Percentiles rank a stretch among this genome's conserved stretches.
phyloP scores from a whole-genome alignment of 2,888 invertebrate species.

The Chrysolina haemoptera region DNA sequence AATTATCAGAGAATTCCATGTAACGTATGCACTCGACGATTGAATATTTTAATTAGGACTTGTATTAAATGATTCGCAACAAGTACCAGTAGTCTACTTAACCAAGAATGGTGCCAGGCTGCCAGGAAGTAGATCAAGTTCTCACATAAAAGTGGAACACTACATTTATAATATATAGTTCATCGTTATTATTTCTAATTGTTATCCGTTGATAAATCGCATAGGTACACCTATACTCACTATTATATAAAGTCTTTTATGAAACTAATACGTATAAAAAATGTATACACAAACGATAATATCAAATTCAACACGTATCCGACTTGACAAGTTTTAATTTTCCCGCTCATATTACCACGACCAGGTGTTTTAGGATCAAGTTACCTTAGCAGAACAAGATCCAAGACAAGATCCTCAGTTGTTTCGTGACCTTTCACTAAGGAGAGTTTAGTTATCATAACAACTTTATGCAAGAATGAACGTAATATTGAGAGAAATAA shows the following conservation, averaged over 20 bases:
- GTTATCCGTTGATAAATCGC: background rate
- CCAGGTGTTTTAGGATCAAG: constrained; percentile 64
- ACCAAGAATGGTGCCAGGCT: constrained; percentile 18
- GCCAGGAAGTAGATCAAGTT: constrained; percentile 34
- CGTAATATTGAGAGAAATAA: constrained; percentile 16
- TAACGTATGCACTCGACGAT: background rate
- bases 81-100: constrained; percentile 22
- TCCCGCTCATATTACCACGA: constrained; percentile 57
- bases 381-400: constrained; percentile 65
- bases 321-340: constrained; percentile 50
- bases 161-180: constrained; percentile 19
- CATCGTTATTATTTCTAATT: background rate
- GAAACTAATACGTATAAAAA: background rate
- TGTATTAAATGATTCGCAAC: constrained; percentile 18
- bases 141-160: constrained; percentile 35
- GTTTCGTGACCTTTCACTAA: constrained; percentile 65
- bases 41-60: constrained; percentile 13
- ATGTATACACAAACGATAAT: background rate
- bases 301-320: constrained; percentile 4
- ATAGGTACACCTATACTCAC: background rate
- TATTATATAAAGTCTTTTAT: background rate
- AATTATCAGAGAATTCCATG: background rate
- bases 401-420: constrained; percentile 63
- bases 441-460: constrained; percentile 47
- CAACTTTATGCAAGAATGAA: constrained; percentile 4